Conservation (phyloP, 2,113 vertebrate genomes). For the Ciconia stormi region DNA sequence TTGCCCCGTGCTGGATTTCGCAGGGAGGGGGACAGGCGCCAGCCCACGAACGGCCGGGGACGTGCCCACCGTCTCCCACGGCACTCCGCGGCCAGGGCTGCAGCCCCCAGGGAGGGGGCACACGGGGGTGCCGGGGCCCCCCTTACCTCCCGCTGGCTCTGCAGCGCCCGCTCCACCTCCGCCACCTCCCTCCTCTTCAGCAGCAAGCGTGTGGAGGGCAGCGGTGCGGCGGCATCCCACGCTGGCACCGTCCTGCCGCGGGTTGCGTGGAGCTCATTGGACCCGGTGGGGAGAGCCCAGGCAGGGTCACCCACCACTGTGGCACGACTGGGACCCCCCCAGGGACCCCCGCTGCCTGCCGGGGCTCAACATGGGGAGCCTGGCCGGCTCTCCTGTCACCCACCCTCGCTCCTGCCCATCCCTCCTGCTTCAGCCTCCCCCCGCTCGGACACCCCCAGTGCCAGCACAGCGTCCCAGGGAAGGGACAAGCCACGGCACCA, state of each 20-base stretch:
- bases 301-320: rapidly evolving
- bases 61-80: rapidly evolving
- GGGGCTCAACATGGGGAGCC: rapidly evolving
- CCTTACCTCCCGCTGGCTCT: constrained; percentile 71
- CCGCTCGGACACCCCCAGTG: background rate
- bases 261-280: rapidly evolving
- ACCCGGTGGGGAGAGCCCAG: background rate
- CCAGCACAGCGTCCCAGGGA: background rate
- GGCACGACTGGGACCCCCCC: too few species aligned
- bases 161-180: constrained; percentile 26
- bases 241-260: background rate
- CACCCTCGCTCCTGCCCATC: background rate
- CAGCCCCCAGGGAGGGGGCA: background rate
- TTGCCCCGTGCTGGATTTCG: rapidly evolving
- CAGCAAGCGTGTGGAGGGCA: constrained; percentile 21
- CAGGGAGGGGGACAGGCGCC: background rate
- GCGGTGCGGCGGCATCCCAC: background rate
- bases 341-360: rapidly evolving
- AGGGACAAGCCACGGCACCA: background rate
- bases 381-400: too few species aligned
- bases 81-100: background rate
- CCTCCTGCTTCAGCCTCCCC: background rate
- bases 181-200: constrained; percentile 69
- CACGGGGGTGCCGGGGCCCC: rapidly evolving
- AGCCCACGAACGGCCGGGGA: rapidly evolving